These are phyloP conservation scores for Campopleginae sp. DNA, from an alignment of 2,888 invertebrate species.

Conservation along the genomic window DNA sequence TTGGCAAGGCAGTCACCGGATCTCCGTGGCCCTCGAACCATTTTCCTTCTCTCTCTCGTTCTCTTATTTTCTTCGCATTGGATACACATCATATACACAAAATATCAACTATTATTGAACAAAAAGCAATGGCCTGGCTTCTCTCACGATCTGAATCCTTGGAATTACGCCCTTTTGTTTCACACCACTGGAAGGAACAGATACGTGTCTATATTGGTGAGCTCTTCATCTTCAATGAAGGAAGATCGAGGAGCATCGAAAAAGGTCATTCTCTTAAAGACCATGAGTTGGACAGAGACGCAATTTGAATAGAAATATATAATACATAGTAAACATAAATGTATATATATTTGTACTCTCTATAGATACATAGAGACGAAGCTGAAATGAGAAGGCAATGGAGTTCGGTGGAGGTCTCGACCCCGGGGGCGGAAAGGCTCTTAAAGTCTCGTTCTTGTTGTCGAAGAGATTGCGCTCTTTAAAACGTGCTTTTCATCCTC, in stretches of 20 bases:
- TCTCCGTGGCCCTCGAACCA: conserved; percentile 64
- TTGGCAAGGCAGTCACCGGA: conserved; percentile 64
- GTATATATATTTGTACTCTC: conserved; percentile 22
- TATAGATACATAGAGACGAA: not conserved
- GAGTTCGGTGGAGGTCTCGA: conserved; percentile 62
- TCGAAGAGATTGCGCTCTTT: conserved; percentile 64
- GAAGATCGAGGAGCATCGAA: conserved; percentile 63
- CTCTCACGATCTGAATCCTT: not conserved
- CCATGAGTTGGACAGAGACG: conserved; percentile 34
- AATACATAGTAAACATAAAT: conserved; percentile 21
- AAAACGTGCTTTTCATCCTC: conserved; percentile 53
- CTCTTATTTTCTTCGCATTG: conserved; percentile 5
- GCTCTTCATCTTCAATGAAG: conserved; percentile 62
- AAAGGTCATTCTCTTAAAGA: conserved; percentile 60
- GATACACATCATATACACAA: conserved; percentile 21
- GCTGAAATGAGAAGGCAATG: conserved; percentile 43
- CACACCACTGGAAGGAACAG: not conserved
- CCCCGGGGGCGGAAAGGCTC: conserved; percentile 66
- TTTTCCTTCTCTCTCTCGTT: conserved; percentile 56
- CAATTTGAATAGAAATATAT: conserved; percentile 24
- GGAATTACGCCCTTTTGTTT: conserved; percentile 37
- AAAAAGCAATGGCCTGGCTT: conserved; percentile 3
- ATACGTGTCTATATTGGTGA: conserved; percentile 30
- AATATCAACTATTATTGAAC: conserved; percentile 33
- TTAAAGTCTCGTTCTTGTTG: conserved; percentile 60